Evolutionary conservation across 2,888 invertebrate genomes (phyloP), one percentile per base, ranked within the genome.

Genomic region (Leucophenga maculata): DNA sequence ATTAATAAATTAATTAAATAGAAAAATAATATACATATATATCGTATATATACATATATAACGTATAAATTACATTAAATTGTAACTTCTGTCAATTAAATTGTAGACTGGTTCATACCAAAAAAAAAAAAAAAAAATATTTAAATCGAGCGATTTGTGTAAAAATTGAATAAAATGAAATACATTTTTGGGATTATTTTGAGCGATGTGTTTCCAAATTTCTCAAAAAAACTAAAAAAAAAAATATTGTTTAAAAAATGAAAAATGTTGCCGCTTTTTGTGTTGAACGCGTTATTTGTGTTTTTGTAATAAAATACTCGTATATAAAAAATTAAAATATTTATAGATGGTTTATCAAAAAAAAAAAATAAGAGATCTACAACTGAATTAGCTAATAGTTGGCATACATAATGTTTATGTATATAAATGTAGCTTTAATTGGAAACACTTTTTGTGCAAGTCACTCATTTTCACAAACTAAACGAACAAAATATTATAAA

Each of bases 11-110:
- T n/a, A 50, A 50, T 50, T 50, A 46, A 46, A 14, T 46, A 46
- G 26, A 26, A 26, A 26, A 26, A 26, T 26, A 26, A 26, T 26
- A 26, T 26, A 26, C 4, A 26, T n/a, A 26, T 26, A 26, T 26
- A 26, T 26, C 2, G 4, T 26, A 26, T 26, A 26, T n/a, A n/a
- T n/a, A n/a, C n/a, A 26, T 26, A 26, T 3, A 26, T 26, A 26
- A 3, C 26, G 26, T 26, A 48, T 64, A 48, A 22, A 64, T 39
- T 57, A 50, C 18, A 57, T 83, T 82, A 80, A 79, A 87, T 86
- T 86, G 88, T 85, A 88, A 88, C 88, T 87, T 87, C 85, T 88
- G 88, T 88, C 88, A 88, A 88, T 88, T 88, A 88, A 85, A 84
- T 86, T 85, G 87, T 88, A 88, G 88, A 88, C 88, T 88, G 88